Evolutionary conservation across 2,113 vertebrate species (phyloP).

Genomic region (Corythoichthys intestinalis): DNA sequence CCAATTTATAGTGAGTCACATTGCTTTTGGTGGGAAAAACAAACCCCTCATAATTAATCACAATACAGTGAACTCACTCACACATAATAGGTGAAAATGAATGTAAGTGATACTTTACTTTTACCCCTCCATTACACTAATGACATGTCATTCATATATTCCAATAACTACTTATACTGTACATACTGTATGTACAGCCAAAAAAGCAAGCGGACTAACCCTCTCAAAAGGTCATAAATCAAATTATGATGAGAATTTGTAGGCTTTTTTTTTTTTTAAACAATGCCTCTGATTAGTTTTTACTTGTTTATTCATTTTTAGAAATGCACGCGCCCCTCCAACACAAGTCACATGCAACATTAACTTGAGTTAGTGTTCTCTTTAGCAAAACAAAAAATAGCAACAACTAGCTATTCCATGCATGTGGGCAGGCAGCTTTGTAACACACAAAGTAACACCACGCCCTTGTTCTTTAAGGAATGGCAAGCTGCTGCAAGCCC

Average conservation of each 20-base stretch:
- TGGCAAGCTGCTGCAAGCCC: slow-evolving; percentile 47
- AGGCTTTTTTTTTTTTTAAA: not conserved
- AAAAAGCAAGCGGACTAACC: not conserved
- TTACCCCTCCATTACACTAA: too few relatives aligned
- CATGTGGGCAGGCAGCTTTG: slow-evolving; percentile 33
- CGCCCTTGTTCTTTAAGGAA: slow-evolving; percentile 23
- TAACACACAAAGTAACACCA: slow-evolving; percentile 25
- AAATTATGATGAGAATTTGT: not conserved
- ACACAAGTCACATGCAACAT: not conserved
- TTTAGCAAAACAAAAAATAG: not conserved
- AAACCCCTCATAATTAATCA: too few relatives aligned
- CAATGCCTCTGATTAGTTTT: not conserved
- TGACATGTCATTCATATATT: too few relatives aligned
- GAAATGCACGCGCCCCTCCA: not conserved
- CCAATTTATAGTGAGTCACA: not conserved
- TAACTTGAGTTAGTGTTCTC: not conserved
- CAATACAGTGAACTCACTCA: too few relatives aligned
- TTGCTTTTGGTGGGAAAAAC: not conserved
- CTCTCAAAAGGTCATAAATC: not conserved
- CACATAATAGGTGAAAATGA: too few relatives aligned
- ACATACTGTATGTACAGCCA: not conserved
- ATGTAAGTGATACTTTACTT: too few relatives aligned
- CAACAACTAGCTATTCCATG: slow-evolving; percentile 17
- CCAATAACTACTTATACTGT: too few relatives aligned
- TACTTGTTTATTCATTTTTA: not conserved